phyloP scores from a whole-genome alignment of 2,113 vertebrate species.

The Cricetomys ansorgei region DNA sequence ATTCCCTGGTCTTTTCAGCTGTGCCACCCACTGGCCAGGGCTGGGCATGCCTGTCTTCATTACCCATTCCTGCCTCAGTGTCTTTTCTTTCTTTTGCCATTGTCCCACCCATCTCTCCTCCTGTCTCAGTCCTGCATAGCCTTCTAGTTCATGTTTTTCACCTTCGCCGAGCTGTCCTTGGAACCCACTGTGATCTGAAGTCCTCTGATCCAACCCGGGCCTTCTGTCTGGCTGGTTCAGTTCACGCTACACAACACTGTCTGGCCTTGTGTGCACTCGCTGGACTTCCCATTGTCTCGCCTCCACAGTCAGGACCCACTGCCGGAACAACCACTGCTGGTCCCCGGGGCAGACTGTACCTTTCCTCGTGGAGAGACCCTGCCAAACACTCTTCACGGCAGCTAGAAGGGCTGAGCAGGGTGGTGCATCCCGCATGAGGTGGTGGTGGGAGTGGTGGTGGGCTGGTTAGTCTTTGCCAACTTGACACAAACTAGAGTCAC shows the following conservation, averaged over 20 bases:
- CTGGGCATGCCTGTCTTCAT: fast-evolving
- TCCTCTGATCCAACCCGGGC: background rate
- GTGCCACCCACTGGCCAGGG: background rate
- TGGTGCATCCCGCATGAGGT: too few relatives aligned
- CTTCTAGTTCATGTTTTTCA: background rate
- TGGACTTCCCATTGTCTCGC: background rate
- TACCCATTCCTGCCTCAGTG: background rate
- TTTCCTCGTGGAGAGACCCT: too few relatives aligned
- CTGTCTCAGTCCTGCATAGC: background rate
- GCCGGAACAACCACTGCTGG: background rate
- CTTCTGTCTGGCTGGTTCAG: background rate
- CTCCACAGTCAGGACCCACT: background rate
- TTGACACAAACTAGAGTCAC: background rate
- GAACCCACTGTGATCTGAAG: background rate
- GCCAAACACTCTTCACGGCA: background rate
- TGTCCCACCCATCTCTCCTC: background rate
- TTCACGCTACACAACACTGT: background rate
- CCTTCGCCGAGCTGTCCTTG: background rate
- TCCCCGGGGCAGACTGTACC: background rate
- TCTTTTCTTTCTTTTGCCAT: background rate
- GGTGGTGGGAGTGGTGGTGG: background rate
- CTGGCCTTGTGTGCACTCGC: background rate
- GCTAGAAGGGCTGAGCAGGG: background rate
- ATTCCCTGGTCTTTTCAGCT: background rate
- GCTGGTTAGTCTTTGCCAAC: background rate